These are phyloP conservation scores for Drosophila subsilvestris DNA, from an alignment of 2,888 invertebrate genomes.

Conservation along the genomic window DNA sequence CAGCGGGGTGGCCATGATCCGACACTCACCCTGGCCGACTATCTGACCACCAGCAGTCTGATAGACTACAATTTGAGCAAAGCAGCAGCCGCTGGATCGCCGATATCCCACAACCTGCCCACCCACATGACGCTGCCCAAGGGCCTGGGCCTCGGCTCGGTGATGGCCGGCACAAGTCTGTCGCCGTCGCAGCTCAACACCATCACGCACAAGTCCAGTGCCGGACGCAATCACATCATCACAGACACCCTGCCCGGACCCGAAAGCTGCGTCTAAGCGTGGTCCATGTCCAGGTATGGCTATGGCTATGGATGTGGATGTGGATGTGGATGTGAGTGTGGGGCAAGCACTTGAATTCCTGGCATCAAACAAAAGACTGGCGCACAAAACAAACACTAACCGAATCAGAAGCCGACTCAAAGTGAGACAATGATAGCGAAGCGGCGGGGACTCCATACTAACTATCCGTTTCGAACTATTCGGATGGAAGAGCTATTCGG, in stretches of 20 bases:
- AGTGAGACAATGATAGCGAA: conserved; percentile 23
- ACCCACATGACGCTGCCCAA: conserved; percentile 81
- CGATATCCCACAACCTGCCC: conserved; percentile 18
- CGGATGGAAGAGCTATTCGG: conserved; percentile 30
- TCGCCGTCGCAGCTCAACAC: conserved; percentile 73
- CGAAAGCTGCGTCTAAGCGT: conserved; percentile 92
- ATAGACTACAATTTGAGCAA: conserved; percentile 83
- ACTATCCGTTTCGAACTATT: conserved; percentile 25
- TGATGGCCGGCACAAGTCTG: conserved; percentile 57
- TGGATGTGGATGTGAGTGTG: neutral
- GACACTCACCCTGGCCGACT: conserved; percentile 80
- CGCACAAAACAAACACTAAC: conserved; percentile 67
- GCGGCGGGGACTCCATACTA: conserved; percentile 13
- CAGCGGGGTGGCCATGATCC: conserved; percentile 76
- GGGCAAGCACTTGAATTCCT: conserved; percentile 40
- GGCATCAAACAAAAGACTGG: conserved; percentile 75
- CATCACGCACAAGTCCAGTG: conserved; percentile 83
- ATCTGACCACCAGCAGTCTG: conserved; percentile 82
- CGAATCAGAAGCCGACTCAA: conserved; percentile 36
- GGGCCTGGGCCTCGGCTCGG: conserved; percentile 68
- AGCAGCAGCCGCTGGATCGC: conserved; percentile 63
- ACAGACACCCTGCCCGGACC: conserved; percentile 94
- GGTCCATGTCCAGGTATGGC: neutral
- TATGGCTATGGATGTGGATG: too few species aligned
- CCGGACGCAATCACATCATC: conserved; percentile 90